Percentiles rank a stretch among this genome's conserved stretches.
phyloP scores from a whole-genome alignment of 2,797 vertebrate species.

The Ara ararauna region DNA sequence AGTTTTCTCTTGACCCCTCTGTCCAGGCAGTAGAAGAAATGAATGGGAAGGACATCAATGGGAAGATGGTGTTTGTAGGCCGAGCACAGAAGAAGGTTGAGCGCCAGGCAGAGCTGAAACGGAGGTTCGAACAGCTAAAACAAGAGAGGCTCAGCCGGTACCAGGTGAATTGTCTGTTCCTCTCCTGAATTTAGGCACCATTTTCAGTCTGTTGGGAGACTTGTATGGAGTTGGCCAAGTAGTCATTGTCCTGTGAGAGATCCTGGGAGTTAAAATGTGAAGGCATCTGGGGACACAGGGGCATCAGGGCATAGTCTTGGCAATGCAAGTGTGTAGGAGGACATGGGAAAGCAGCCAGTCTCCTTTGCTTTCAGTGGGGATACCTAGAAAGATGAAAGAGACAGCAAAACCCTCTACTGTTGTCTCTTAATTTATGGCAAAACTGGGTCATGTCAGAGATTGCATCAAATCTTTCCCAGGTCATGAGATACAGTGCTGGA shows the following conservation, averaged over 20 bases:
- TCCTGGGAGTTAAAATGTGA: not conserved
- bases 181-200: accelerated
- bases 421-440: not conserved
- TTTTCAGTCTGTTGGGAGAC: not conserved
- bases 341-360: not conserved
- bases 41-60: conserved; percentile 94
- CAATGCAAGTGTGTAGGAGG: not conserved
- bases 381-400: not conserved
- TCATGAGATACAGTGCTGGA: not conserved
- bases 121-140: conserved; percentile 95
- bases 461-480: conserved; percentile 48
- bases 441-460: not conserved
- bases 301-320: not conserved
- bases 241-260: not conserved
- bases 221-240: not conserved
- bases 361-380: not conserved
- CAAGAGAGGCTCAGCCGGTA: conserved; percentile 98
- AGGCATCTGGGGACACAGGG: not conserved
- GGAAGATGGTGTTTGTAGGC: conserved; percentile 95
- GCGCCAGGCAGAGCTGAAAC: conserved; percentile 94
- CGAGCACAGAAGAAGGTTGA: conserved; percentile 98
- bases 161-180: conserved; percentile 82
- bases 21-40: conserved; percentile 96
- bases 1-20: conserved; percentile 3
- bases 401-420: not conserved